Evolutionary conservation across 2,888 invertebrate species (phyloP), one percentile per base, ranked within the genome.

Genomic region (Trachelus tabidus): DNA sequence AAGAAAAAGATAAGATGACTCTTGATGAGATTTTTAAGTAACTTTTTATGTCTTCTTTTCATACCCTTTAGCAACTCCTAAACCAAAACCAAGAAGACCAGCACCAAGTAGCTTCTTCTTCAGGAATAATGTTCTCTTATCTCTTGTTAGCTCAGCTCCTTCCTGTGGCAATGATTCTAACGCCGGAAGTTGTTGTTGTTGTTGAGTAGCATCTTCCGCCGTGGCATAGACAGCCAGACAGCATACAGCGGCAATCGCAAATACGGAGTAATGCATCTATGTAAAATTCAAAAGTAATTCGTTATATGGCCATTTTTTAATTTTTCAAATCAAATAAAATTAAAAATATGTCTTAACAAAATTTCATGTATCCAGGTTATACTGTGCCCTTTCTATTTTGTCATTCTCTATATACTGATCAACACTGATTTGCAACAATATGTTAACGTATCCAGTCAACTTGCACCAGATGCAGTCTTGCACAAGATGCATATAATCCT

Each of bases 91-190:
- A 11, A 91, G 82, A 6, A 91, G 85, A 33, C 91, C 91, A 15
- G 91, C 91, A 0, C 90, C 91, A 30, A 91, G 79, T 1, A 91
- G 76, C 78, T 91, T 91, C 79, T 91, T 91, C 81, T 90, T 91
- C 12, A 91, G 81, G 30, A 91, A 86, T 4, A 91, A 79, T 15
- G 91, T 91, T 73, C 91, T 81, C 71, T 91, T 91, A 15, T 82
- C 84, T 37, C 91, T 86, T 6, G 81, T 81, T 69, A 88, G 88
- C 23, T 83, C 30, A 33, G 73, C 79, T 1, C 75, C 81, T 6
- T 79, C 85, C 34, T 81, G 68, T 4, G 78, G 74, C 31, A 76
- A 40, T 23, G 73, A 69, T 73, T 81, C 82, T 11, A 56, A 73
- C 40, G 77, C 37, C 40, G 80, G 79, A 75, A 79, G 71, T 78